phyloP scores from a whole-genome alignment of 2,888 invertebrate genomes.

The Diaphora mendica region DNA sequence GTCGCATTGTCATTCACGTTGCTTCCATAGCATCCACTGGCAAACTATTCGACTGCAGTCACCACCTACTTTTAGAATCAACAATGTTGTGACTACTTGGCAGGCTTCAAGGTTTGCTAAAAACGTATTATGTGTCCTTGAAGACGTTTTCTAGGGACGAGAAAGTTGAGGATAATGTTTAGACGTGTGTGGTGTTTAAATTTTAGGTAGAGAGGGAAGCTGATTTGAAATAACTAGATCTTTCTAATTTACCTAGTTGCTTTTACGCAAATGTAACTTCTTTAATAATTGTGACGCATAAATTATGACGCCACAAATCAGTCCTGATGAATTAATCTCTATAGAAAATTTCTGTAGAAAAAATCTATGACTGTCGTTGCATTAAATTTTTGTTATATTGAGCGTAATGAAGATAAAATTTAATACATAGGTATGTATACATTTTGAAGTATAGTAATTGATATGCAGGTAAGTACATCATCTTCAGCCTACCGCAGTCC shows the following conservation, averaged over 20 bases:
- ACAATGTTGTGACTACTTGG: constrained; percentile 35
- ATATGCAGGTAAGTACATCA: too few relatives aligned
- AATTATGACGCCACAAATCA: not conserved
- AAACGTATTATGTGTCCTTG: constrained; percentile 18
- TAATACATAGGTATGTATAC: too few relatives aligned
- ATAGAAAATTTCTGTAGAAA: too few relatives aligned
- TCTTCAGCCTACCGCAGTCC: too few relatives aligned
- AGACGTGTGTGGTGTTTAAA: constrained; percentile 11
- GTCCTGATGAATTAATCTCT: not conserved
- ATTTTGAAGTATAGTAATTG: too few relatives aligned
- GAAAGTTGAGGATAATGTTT: constrained; percentile 14
- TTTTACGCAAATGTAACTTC: not conserved
- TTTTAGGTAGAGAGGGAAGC: not conserved
- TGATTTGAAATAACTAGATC: not conserved
- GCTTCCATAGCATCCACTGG: constrained; percentile 56
- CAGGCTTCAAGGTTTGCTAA: constrained; percentile 18
- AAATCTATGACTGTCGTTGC: not conserved
- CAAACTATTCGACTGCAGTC: constrained; percentile 60
- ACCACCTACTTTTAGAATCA: constrained; percentile 61
- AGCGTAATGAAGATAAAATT: not conserved
- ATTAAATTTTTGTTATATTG: not conserved
- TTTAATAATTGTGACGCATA: not conserved
- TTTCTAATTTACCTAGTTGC: not conserved
- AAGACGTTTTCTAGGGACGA: constrained; percentile 6
- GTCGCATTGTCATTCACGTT: constrained; percentile 81